Base-by-base conservation (phyloP, 2,888 invertebrate species). In the Aspidiotus rigidus region DNA sequence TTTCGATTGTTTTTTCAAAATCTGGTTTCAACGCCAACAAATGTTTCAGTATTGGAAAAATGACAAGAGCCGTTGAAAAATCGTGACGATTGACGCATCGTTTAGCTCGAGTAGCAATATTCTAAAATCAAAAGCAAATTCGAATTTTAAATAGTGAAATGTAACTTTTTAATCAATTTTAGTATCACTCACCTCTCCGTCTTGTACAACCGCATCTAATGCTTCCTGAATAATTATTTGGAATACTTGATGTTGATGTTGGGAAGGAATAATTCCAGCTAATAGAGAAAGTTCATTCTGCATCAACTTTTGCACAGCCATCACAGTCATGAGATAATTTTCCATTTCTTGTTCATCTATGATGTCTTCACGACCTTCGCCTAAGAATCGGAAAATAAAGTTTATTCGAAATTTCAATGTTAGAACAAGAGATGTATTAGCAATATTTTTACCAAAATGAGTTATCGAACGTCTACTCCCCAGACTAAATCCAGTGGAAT, bases 271-370 rank as follows among this genome's bases (percentile, higher is more conserved):
- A 9, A 96, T 88, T 44, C 89, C 90, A 63, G 87, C 84, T 82
- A 95, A 88, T 44, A 90, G 79, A 62, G 86, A 83, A 73, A 90
- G 86, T 79, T 97, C 96, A 78, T 89, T 88, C 74, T 93, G 89
- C 82, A 95, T 90, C 16, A 96, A 80, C 70, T 90, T 86, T 72
- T 90, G 87, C 71, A 94, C 80, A 1, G 89, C 91, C 44, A 90
- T 86, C 7, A 94, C 86, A 75, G 90, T 83, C 57, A 90, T 84
- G 71, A 94, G 79, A 78, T 90, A 92, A 76, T 88, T 86, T 75
- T 91, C 89, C 81, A 90, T 85, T 79, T 92, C 92, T 75, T 88
- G 85, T 76, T 90, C 90, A 69, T 86, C 87, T 73, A 86, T 81
- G 8, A 80, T 76, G 72, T 85, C 85, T 75, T 85, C 86, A 63